Percentiles rank a stretch among this genome's conserved stretches.
These are phyloP conservation scores for Alectura lathami DNA, from an alignment of 2,113 vertebrate species.

Conservation along the genomic window DNA sequence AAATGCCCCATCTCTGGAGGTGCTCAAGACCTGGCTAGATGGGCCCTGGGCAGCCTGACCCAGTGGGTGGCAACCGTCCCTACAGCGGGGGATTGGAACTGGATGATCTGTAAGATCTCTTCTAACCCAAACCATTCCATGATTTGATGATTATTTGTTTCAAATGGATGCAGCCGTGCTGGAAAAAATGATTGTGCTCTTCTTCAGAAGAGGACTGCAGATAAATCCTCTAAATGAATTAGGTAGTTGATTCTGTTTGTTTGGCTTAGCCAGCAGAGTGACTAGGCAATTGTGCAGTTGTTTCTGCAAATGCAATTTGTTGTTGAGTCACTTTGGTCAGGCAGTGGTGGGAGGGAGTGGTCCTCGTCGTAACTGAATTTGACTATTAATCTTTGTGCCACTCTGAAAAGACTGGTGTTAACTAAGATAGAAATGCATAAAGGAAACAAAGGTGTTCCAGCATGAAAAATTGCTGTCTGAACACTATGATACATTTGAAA, in stretches of 20 bases:
- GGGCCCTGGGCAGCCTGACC: not conserved
- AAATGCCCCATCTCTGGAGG: not conserved
- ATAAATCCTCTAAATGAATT: not conserved
- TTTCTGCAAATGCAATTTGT: not conserved
- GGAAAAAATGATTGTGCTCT: not conserved
- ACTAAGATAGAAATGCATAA: not conserved
- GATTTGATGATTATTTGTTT: not conserved
- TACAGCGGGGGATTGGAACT: not conserved
- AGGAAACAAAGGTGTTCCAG: not conserved
- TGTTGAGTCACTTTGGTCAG: slow-evolving; percentile 3
- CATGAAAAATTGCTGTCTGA: not conserved
- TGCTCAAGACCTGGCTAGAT: not conserved
- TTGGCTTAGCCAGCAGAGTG: not conserved
- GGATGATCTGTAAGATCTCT: not conserved
- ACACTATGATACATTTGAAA: not conserved
- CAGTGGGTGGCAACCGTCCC: not conserved
- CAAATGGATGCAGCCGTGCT: not conserved
- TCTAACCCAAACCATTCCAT: not conserved
- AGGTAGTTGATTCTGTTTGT: not conserved
- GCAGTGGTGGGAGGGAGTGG: not conserved
- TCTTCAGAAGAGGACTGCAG: not conserved
- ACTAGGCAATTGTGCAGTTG: slow-evolving; percentile 1
- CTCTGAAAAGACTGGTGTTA: not conserved
- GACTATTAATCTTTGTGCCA: not conserved
- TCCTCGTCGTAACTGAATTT: not conserved